Evolutionary conservation across 92 coral and sea anemone species (phyloP), one percentile per base, ranked within the genome.

Genomic region (Nematostella vectensis): DNA sequence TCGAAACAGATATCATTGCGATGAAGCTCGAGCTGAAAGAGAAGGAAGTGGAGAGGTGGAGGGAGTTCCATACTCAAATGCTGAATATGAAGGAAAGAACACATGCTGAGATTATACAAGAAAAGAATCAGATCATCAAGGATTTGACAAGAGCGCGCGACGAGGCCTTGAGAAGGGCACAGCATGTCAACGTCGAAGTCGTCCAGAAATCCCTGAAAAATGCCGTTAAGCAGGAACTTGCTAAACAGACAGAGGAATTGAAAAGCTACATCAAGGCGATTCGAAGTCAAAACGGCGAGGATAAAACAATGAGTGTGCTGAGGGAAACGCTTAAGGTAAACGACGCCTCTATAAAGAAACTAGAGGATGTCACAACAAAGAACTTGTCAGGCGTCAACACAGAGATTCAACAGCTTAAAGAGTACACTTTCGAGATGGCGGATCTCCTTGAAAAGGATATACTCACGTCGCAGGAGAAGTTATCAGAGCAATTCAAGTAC

Each of bases 391-490:
- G 53, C 3, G 55, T 66, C 0, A 66, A 54, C 18, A 31, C 57
- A 43, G 72, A 66, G 16, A 22, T 66, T 27, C 54, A 27, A 12
- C 54, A 66, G 8, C 72, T 66, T 8, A 66, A 66, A 50, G 72
- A 66, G 10, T 55, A 53, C 25, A 66, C 72, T 8, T 66, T 66
- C 50, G 51, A 66, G 31, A 66, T 66, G 72, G 61, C 72, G 18
- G 72, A 66, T 24, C 53, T 59, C 3, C 43, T 66, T 23, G 72
- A 66, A 51, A 55, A 66, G 25, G 63, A 66, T n/a, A 15, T 66
- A 11, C 55, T 49, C 55, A 53, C 72, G 24, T 54, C 72, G 4
- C 72, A 66, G 12, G 72, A 66, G 21, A 59, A 66, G 2, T 8
- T 66, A 15, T 18, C 37, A 11, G 66, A 60, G 4, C 27, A 31